A percentile compares a stretch with the other conserved stretches of the same genome.
Evolutionary conservation across 2,797 vertebrate species (phyloP).

Genomic region (Arremon aurantiirostris): DNA sequence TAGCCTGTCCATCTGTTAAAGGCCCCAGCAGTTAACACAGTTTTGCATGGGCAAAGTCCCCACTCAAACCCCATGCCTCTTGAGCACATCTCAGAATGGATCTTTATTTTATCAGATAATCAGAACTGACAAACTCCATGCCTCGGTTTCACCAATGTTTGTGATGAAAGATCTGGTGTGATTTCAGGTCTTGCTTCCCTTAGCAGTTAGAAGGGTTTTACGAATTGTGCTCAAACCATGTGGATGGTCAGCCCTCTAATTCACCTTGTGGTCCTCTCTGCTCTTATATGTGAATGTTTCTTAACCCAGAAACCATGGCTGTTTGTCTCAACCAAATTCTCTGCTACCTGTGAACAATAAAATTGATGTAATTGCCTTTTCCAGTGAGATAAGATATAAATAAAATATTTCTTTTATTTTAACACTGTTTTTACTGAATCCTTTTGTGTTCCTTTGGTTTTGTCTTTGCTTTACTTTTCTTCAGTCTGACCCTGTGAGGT

Average conservation of each 20-base stretch:
- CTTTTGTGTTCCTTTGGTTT: neutral
- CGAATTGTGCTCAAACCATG: neutral
- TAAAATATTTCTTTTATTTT: neutral
- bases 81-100: neutral
- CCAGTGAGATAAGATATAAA: neutral
- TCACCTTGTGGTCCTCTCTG: neutral
- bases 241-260: neutral
- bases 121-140: neutral
- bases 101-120: neutral
- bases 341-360: neutral
- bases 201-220: neutral
- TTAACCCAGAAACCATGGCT: neutral
- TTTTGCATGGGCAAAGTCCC: neutral
- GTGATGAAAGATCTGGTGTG: neutral
- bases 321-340: neutral
- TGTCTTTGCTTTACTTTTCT: neutral
- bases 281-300: neutral
- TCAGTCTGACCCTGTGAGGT: neutral
- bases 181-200: neutral
- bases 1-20: neutral
- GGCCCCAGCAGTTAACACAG: neutral
- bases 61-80: neutral
- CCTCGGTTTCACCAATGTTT: rapidly evolving
- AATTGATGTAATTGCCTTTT: neutral
- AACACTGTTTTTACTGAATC: neutral